phyloP scores from a whole-genome alignment of 2,113 vertebrate species.

The Tympanuchus pallidicinctus region DNA sequence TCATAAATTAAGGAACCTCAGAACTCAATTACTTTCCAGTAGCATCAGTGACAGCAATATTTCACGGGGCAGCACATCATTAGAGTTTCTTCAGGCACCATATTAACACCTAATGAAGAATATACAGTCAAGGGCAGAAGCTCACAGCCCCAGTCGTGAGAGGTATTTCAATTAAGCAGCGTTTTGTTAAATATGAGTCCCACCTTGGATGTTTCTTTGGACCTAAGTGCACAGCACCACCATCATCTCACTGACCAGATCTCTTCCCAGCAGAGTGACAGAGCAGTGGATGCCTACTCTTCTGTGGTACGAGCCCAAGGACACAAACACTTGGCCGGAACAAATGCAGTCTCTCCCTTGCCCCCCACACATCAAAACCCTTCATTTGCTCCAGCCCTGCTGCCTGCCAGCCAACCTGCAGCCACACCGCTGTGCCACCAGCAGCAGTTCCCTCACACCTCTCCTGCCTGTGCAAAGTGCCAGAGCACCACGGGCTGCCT shows the following conservation, averaged over 20 bases:
- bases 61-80: background rate
- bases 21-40: background rate
- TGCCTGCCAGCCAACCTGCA: too few relatives aligned
- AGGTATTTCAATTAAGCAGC: background rate
- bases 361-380: rapidly evolving
- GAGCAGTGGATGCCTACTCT: too few relatives aligned
- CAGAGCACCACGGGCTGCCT: too few relatives aligned
- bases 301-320: background rate
- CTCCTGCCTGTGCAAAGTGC: too few relatives aligned
- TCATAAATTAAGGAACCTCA: constrained; percentile 8
- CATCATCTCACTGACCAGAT: too few relatives aligned
- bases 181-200: background rate
- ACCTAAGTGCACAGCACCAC: too few relatives aligned
- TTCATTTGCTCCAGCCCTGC: too few relatives aligned
- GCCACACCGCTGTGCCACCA: too few relatives aligned
- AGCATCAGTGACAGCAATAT: background rate
- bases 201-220: rapidly evolving
- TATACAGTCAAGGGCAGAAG: background rate
- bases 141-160: background rate
- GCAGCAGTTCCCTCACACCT: too few relatives aligned
- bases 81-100: background rate
- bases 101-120: background rate
- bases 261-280: too few relatives aligned
- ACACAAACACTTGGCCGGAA: background rate
- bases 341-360: background rate